phyloP scores from a whole-genome alignment of 2,797 vertebrate species.

The Enteromius afrohamiltoni region DNA sequence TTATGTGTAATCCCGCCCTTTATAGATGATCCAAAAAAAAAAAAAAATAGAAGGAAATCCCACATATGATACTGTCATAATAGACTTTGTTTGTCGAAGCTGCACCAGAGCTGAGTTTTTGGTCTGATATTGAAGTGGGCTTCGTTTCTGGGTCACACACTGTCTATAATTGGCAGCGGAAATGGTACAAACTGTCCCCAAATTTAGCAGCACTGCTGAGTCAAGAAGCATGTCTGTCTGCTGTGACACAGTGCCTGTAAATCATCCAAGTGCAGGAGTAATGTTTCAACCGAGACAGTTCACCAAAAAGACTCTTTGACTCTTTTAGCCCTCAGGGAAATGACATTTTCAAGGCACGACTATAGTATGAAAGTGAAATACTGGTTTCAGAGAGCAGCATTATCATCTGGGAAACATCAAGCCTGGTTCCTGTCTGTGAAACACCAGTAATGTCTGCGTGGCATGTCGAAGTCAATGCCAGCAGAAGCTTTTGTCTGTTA shows the following conservation, averaged over 20 bases:
- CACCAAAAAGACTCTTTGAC: conserved; percentile 2
- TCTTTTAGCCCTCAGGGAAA: background rate
- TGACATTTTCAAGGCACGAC: conserved; percentile 11
- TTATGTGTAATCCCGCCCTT: background rate
- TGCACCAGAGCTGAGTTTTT: background rate
- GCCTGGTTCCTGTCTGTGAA: conserved; percentile 35
- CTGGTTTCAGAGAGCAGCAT: conserved; percentile 31
- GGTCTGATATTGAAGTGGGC: conserved; percentile 7
- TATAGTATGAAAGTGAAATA: conserved; percentile 11
- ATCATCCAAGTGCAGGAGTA: conserved; percentile 1
- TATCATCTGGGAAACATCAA: conserved; percentile 44
- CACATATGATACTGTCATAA: background rate
- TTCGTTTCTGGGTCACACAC: conserved; percentile 47
- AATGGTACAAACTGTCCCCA: conserved; percentile 20
- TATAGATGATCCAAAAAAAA: background rate
- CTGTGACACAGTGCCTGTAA: conserved; percentile 11
- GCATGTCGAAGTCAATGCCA: conserved; percentile 25
- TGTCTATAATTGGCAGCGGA: conserved; percentile 28
- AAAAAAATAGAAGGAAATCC: background rate
- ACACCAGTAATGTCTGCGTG: conserved; percentile 4
- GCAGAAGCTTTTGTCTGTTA: conserved; percentile 31
- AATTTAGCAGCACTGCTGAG: conserved; percentile 42
- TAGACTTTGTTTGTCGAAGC: background rate
- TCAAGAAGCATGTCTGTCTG: conserved; percentile 39
- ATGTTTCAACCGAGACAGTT: background rate